These are phyloP conservation scores for Tachypleus tridentatus DNA, from an alignment of 1,140 invertebrate species.

Conservation along the genomic window DNA sequence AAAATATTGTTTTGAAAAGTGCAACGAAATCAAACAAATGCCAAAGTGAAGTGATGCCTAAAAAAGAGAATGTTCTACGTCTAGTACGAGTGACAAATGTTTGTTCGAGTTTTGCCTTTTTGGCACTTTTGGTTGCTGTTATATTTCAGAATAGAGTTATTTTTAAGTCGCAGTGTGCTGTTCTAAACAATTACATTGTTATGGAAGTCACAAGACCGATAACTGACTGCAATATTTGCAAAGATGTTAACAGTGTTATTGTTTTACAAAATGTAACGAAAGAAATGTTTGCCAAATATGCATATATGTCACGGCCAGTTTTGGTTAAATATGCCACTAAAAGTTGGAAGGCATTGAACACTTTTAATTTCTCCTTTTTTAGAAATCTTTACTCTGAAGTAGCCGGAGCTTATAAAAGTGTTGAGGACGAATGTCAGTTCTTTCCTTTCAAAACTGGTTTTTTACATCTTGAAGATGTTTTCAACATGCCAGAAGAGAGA, in stretches of 20 bases:
- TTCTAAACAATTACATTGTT: slow-evolving; percentile 61
- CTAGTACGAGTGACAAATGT: background rate
- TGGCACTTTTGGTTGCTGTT: background rate
- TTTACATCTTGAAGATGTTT: slow-evolving; percentile 54
- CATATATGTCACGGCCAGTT: slow-evolving; percentile 63
- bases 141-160: background rate
- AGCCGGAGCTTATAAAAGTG: slow-evolving; percentile 28
- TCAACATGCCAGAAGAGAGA: slow-evolving; percentile 47
- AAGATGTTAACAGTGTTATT: slow-evolving; percentile 40
- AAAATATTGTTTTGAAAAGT: too few relatives aligned
- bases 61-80: too few relatives aligned
- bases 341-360: slow-evolving; percentile 59
- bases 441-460: slow-evolving; percentile 85
- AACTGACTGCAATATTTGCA: slow-evolving; percentile 65
- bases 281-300: slow-evolving; percentile 49
- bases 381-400: slow-evolving; percentile 53
- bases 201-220: slow-evolving; percentile 72
- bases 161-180: slow-evolving; percentile 12
- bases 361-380: slow-evolving; percentile 68
- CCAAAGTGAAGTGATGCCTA: too few relatives aligned
- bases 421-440: slow-evolving; percentile 58
- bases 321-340: slow-evolving; percentile 65
- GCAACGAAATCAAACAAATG: too few relatives aligned
- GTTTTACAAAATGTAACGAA: slow-evolving; percentile 50
- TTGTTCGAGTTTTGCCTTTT: background rate